Evolutionary conservation across 2,113 vertebrate genomes (phyloP).

Genomic region (Silurus glanis): DNA sequence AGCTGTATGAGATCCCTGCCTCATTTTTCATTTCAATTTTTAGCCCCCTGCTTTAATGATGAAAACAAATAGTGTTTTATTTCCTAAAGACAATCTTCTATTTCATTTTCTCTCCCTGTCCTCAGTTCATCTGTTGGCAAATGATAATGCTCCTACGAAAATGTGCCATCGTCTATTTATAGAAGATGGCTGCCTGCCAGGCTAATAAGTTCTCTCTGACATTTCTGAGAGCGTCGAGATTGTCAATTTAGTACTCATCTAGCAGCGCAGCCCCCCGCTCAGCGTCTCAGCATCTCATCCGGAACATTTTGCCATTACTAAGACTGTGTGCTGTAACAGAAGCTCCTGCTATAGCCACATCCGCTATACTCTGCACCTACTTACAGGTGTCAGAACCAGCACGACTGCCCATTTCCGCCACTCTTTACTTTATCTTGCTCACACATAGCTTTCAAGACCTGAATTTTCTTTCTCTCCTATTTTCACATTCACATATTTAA

Average conservation of each 20-base stretch:
- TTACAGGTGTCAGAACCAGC: slow-evolving; percentile 35
- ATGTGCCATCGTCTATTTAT: slow-evolving; percentile 68
- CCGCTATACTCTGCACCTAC: slow-evolving; percentile 26
- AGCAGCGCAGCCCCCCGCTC: slow-evolving; percentile 36
- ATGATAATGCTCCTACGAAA: slow-evolving; percentile 65
- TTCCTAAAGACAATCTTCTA: slow-evolving; percentile 59
- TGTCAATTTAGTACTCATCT: slow-evolving; percentile 57
- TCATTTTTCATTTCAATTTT: slow-evolving; percentile 62
- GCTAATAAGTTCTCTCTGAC: slow-evolving; percentile 65
- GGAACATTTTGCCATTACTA: slow-evolving; percentile 35
- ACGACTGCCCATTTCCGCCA: slow-evolving; percentile 4
- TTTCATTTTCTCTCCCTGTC: slow-evolving; percentile 53
- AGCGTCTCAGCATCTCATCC: slow-evolving; percentile 39
- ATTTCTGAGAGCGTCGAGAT: slow-evolving; percentile 58
- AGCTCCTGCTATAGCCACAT: slow-evolving; percentile 31
- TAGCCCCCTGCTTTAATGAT: slow-evolving; percentile 63
- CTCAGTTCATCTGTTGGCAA: slow-evolving; percentile 65
- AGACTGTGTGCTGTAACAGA: slow-evolving; percentile 40
- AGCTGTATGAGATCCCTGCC: slow-evolving; percentile 47
- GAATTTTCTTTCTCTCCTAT: background rate
- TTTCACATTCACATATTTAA: no score
- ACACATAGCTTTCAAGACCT: no score
- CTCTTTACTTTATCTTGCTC: background rate
- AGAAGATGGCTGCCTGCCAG: slow-evolving; percentile 57
- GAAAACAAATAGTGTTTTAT: slow-evolving; percentile 69